Base-by-base conservation (phyloP, 1,140 invertebrate genomes). In the Meloidogyne floridensis region DNA sequence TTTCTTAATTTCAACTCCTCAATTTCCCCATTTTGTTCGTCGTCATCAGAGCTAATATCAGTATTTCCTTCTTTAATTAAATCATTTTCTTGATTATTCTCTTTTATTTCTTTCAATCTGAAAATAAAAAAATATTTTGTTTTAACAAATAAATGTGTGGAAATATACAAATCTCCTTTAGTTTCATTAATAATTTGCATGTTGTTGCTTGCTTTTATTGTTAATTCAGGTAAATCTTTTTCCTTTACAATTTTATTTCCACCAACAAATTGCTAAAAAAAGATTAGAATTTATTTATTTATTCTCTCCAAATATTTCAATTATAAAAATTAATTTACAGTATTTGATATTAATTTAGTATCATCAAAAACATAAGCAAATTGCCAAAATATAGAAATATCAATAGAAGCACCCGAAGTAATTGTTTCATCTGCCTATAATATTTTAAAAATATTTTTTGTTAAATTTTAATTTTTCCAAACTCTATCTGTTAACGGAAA, bases 321-420 rank as follows among this genome's bases (percentile, higher is more conserved):
- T 74, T 32, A 20, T 18, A 20, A 5, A 74, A 15, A 6, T 32
- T 20, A 54, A 73, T 59, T 65, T 65, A 59, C 59, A n/a, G 59
- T 65, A n/a, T 65, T 71, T 42, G 13, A 43, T 71, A 53, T 71
- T 32, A 71, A 72, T 43, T 32, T 81, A 47, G 2, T 53, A 47
- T 81, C 77, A 54, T 87, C 85, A 42, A 80, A 86, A 11, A 73
- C 75, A 75, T 85, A 85, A 18, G 84, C 53, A 53, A 87, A 77
- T 77, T 84, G 80, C 84, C 84, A 85, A 47, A 75, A 84, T 47
- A 85, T 75, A 9, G 83, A 85, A 54, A 85, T 71, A 65, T 85
- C 84, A 8, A 85, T 72, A 20, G 71, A 71, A 4, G 84, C 81
- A 9, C 85, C 77, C n/a, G 81, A 77, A 69, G 32, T 42, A 20